phyloP scores from a whole-genome alignment of 2,888 invertebrate species.

The Trichopoda pennipes region DNA sequence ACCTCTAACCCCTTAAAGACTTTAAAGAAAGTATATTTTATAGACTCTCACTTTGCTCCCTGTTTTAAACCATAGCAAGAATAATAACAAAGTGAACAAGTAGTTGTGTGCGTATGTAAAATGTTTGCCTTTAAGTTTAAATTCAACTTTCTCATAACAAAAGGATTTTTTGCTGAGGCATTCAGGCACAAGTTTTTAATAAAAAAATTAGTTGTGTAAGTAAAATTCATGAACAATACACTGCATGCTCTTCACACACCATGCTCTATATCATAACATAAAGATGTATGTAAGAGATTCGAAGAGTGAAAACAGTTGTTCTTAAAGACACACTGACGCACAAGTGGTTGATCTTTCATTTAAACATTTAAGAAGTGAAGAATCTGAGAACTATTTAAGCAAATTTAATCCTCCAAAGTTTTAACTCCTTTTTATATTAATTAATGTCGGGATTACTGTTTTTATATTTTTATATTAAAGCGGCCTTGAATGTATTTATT shows the following conservation, averaged over 20 bases:
- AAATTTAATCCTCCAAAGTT: too few species aligned
- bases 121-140: slow-evolving; percentile 62
- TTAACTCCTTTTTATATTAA: too few species aligned
- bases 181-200: slow-evolving; percentile 45
- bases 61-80: slow-evolving; percentile 10
- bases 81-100: slow-evolving; percentile 17
- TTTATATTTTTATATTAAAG: too few species aligned
- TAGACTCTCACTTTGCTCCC: slow-evolving; percentile 4
- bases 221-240: slow-evolving; percentile 1
- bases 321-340: too few species aligned
- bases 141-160: slow-evolving; percentile 51
- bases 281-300: too few species aligned
- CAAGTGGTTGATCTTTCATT: too few species aligned
- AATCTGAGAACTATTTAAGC: too few species aligned
- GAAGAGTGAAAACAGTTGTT: too few species aligned
- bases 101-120: slow-evolving; percentile 31
- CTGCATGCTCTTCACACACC: neutral
- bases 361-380: too few species aligned
- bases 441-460: too few species aligned
- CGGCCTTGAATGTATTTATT: too few species aligned
- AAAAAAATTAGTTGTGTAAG: slow-evolving; percentile 29
- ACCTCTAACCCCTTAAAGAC: slow-evolving; percentile 25
- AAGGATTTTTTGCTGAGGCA: slow-evolving; percentile 47
- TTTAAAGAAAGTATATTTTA: slow-evolving; percentile 31
- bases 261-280: neutral